Conservation (phyloP, 2,797 vertebrate species). For the Silurus lanzhouensis region DNA sequence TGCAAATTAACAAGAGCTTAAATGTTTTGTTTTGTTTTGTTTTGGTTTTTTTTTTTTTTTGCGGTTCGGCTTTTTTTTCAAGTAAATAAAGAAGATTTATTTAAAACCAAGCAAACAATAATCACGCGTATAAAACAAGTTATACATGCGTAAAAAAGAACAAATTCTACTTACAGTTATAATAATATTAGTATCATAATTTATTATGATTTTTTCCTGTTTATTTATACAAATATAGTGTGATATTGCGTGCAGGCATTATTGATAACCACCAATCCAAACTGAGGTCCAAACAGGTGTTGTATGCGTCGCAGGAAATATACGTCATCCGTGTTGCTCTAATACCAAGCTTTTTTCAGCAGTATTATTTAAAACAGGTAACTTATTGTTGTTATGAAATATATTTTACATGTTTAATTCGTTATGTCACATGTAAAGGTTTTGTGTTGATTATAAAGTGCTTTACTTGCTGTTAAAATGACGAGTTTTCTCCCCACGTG, state of each 20-base stretch:
- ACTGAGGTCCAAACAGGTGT: neutral
- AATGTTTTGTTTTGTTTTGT: neutral
- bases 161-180: neutral
- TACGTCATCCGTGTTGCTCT: neutral
- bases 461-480: neutral
- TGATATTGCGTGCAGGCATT: neutral
- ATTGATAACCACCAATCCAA: neutral
- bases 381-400: neutral
- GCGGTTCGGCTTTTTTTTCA: too few relatives aligned
- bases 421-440: neutral
- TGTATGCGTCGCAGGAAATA: neutral
- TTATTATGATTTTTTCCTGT: neutral
- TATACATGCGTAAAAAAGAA: neutral
- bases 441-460: neutral
- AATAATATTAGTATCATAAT: neutral
- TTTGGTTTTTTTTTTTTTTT: too few relatives aligned
- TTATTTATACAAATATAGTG: neutral
- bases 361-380: neutral
- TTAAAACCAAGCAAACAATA: neutral
- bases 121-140: neutral
- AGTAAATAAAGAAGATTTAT: too few relatives aligned
- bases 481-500: neutral
- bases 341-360: accelerated
- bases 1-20: neutral
- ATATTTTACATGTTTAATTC: neutral